Evolutionary conservation across 2,113 vertebrate species (phyloP), one percentile per base, ranked within the genome.

Genomic region (Chaetorhynchus papuensis): DNA sequence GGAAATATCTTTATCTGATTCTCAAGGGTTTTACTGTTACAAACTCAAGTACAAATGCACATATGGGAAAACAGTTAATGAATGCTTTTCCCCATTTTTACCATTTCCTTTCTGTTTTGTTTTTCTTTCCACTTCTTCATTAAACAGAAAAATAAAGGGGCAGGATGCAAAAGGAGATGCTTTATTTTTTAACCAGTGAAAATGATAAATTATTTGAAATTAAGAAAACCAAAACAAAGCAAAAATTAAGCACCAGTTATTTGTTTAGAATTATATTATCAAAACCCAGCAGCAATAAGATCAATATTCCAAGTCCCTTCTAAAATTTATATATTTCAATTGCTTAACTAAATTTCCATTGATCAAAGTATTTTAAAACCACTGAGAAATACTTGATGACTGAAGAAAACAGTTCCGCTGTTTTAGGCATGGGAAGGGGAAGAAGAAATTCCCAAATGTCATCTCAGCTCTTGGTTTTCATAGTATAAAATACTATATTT

Each of bases 1-100:
- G 79, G 83, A 93, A 96, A 91, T 90, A 56, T 77, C 52, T 70
- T 91, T 69, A 93, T 72, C 79, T 85, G 7, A 13, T 80, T 90
- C 90, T 68, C 70, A 50, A 83, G 65, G 22, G 27, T 66, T 74
- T 82, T 52, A 68, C 31, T 76, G 37, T 49, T 72, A 79, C 17
- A 72, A 79, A 71, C 20, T 41, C 9, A 68, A 76, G 68, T 59
- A 42, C 66, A 85, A 85, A 93, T 11, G 37, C 57, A 89, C 61
- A 85, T 59, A 80, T 12, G 66, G 50, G 5, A 87, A 82, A 93
- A 64, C 15, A 79, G 22, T 91, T 68, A 61, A 57, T 68, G 56
- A 85, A 89, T 42, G 6, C 12, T 65, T 70, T 82, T 44, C 8
- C 23, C 9, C 6, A 33, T 6, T 80, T 77, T 59, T 33, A 31